phyloP scores from a whole-genome alignment of 2,113 vertebrate species.

The Melanostigma gelatinosum region DNA sequence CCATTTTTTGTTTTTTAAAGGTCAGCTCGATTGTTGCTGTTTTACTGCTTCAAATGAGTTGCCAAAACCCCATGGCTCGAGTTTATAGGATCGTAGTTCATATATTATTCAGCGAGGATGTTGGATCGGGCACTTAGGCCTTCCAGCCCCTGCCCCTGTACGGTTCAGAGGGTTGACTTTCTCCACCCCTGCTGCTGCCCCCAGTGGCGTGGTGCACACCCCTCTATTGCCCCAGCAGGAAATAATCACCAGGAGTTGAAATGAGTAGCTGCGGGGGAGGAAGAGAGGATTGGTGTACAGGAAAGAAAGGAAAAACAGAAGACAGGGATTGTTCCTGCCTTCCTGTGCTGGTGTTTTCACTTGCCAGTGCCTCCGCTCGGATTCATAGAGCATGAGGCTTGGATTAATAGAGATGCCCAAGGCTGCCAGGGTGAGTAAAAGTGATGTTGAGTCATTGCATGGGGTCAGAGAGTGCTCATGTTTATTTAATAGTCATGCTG shows the following conservation, averaged over 20 bases:
- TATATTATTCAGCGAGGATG: constrained; percentile 19
- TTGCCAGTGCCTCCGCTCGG: constrained; percentile 18
- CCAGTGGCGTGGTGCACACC: constrained; percentile 41
- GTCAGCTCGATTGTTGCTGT: background rate
- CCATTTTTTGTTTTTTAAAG: background rate
- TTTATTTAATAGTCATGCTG: constrained; percentile 54
- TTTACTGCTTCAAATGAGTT: background rate
- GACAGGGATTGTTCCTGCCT: background rate
- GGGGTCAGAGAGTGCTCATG: constrained; percentile 55
- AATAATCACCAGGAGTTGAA: constrained; percentile 38
- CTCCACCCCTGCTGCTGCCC: constrained; percentile 55
- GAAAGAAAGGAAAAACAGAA: constrained; percentile 6
- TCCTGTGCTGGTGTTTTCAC: constrained; percentile 26
- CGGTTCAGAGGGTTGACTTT: constrained; percentile 34
- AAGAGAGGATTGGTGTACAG: background rate
- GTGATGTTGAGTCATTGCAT: constrained; percentile 66
- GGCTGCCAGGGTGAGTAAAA: constrained; percentile 57
- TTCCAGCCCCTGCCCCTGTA: constrained; percentile 10
- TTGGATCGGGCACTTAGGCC: constrained; percentile 20
- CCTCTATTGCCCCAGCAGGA: constrained; percentile 61
- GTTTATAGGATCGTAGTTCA: constrained; percentile 4
- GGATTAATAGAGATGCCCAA: constrained; percentile 38
- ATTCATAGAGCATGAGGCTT: constrained; percentile 15
- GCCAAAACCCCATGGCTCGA: background rate
- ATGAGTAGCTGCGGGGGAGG: constrained; percentile 9